Conservation (phyloP, 1,140 invertebrate genomes). For the Ceratitis capitata region DNA sequence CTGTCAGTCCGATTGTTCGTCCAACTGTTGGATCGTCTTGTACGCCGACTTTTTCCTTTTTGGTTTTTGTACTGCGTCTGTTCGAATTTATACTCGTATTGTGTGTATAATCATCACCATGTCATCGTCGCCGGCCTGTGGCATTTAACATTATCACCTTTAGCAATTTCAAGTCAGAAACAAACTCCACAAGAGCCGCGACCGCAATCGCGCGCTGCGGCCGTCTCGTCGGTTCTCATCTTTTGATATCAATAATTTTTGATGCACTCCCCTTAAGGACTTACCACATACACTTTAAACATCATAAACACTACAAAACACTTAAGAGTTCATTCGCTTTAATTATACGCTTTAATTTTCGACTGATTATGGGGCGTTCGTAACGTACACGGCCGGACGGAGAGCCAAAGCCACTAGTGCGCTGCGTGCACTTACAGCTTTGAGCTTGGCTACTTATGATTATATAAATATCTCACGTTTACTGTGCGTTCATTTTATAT, state of each 20-base stretch:
- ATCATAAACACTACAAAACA: background rate
- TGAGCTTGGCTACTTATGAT: background rate
- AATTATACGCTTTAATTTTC: conserved; percentile 34
- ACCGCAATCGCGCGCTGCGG: background rate
- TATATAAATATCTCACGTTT: background rate
- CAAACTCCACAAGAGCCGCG: background rate
- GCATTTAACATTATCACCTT: conserved; percentile 25
- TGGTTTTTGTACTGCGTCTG: background rate
- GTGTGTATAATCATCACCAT: background rate
- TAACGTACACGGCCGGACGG: background rate
- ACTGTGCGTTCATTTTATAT: background rate
- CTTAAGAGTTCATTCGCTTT: conserved; percentile 33
- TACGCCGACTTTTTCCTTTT: background rate
- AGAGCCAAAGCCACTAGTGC: background rate
- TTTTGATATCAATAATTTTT: conserved; percentile 24
- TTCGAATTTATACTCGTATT: background rate
- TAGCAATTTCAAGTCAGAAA: background rate
- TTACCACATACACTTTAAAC: conserved; percentile 3
- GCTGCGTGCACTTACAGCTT: background rate
- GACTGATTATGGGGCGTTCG: conserved; percentile 5
- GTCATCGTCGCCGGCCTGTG: background rate
- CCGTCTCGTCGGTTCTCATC: no score
- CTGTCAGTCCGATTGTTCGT: background rate
- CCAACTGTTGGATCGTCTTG: background rate
- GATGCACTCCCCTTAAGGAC: conserved; percentile 20